Evolutionary conservation across 2,888 invertebrate genomes (phyloP).

Genomic region (Liodrosophila aerea): DNA sequence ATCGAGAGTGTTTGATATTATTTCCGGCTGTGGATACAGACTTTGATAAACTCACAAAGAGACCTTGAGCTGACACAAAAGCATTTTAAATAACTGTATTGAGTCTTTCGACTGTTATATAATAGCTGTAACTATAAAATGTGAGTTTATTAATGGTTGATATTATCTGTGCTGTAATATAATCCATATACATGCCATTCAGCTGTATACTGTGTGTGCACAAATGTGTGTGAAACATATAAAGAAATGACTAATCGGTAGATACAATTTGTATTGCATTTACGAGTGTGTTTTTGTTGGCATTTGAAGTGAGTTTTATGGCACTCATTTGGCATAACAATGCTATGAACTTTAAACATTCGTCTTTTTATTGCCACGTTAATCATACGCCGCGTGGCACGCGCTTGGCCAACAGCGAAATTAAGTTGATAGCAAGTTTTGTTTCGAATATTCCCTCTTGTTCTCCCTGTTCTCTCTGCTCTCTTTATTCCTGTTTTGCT

Average conservation of each 20-base stretch:
- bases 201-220: too few relatives aligned
- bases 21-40: too few relatives aligned
- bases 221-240: too few relatives aligned
- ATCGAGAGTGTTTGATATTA: too few relatives aligned
- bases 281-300: neutral
- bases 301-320: constrained; percentile 6
- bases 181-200: too few relatives aligned
- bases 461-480: too few relatives aligned
- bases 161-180: neutral
- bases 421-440: too few relatives aligned
- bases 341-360: neutral
- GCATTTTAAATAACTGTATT: constrained; percentile 10
- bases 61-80: too few relatives aligned
- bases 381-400: constrained; percentile 8
- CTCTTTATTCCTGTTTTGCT: neutral
- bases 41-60: too few relatives aligned
- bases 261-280: neutral
- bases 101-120: too few relatives aligned
- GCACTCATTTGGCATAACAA: constrained; percentile 6
- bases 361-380: constrained; percentile 7
- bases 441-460: too few relatives aligned
- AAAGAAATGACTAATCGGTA: neutral
- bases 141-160: neutral
- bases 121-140: too few relatives aligned
- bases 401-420: neutral